Percentiles rank a stretch among this genome's conserved stretches.
Conservation (phyloP, 1,140 invertebrate genomes). For the Drosophila sproati region DNA sequence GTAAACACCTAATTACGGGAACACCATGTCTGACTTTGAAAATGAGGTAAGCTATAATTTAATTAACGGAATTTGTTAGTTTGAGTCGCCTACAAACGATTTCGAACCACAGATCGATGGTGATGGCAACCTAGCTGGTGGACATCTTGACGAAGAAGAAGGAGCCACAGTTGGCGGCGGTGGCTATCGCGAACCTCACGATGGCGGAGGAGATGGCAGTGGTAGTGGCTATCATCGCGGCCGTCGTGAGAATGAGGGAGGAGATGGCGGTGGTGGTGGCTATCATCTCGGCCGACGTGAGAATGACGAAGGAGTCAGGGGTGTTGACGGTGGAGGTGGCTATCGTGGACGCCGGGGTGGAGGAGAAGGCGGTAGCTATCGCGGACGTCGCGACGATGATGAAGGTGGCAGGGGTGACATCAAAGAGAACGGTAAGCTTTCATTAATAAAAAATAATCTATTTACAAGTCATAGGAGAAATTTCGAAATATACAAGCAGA, state of each 20-base stretch:
- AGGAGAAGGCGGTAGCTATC: constrained; percentile 39
- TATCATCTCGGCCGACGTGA: constrained; percentile 16
- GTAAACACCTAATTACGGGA: background rate
- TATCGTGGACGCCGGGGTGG: constrained; percentile 25
- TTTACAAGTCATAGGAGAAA: no score
- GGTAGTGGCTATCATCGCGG: constrained; percentile 22
- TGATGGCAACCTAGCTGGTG: constrained; percentile 18
- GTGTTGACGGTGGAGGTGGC: constrained; percentile 17
- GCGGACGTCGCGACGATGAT: constrained; percentile 48
- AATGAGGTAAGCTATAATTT: constrained; percentile 39
- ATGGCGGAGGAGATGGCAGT: constrained; percentile 28
- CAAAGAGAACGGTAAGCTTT: constrained; percentile 52
- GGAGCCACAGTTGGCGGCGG: constrained; percentile 14
- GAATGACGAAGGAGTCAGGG: constrained; percentile 12
- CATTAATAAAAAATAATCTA: background rate
- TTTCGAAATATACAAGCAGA: no score
- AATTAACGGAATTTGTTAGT: background rate
- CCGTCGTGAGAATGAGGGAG: constrained; percentile 32
- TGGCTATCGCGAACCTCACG: constrained; percentile 36
- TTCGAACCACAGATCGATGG: background rate
- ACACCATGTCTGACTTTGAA: constrained; percentile 62
- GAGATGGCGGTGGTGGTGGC: constrained; percentile 9
- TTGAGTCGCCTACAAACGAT: no score
- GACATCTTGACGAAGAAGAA: constrained; percentile 32
- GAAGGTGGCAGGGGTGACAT: constrained; percentile 4